Evolutionary conservation across 2,888 invertebrate genomes (phyloP), one percentile per base, ranked within the genome.

Genomic region (Cephus pulcher): DNA sequence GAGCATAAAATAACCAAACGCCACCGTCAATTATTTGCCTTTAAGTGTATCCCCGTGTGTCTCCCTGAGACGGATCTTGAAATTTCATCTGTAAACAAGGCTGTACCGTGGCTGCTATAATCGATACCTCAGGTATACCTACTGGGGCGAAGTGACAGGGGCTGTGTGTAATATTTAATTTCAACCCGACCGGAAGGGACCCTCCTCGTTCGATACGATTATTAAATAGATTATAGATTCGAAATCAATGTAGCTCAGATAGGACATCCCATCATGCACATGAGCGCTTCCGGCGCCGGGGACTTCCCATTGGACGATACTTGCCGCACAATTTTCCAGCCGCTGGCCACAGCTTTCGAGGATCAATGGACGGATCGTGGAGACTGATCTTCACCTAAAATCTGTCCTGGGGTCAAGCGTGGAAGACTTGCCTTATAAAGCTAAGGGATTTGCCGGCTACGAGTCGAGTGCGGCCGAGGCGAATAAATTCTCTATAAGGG

Each of bases 311-410:
- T 77, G 79, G 73, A 69, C 68, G 77, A 74, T 81, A 77, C 83
- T 85, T 84, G 82, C 84, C 82, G 82, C 79, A 84, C 85, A 86
- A 87, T 87, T 87, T 87, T 87, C 86, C 86, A 85, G 83, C 83
- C 85, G 84, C 80, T 83, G 83, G 73, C 79, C 81, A 80, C 79
- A 82, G 82, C 82, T 84, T 81, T 84, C 78, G 78, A 76, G 80
- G 74, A 79, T 77, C 78, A 78, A 73, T 34, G 56, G 56, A 23
- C 23, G 56, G 56, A 71, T 71, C 71, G 15, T 9, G 2, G 12
- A 76, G 68, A 34, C 73, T 73, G 78, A 78, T 78, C 76, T 75
- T 34, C 76, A 69, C 75, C 56, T 73, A 73, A 70, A 78, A 78
- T 78, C 73, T 78, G 73, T 78, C 78, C 56, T n/a, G 75, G 78